These are phyloP conservation scores for Argyrosomus japonicus DNA, from an alignment of 2,113 vertebrate genomes.

Conservation along the genomic window DNA sequence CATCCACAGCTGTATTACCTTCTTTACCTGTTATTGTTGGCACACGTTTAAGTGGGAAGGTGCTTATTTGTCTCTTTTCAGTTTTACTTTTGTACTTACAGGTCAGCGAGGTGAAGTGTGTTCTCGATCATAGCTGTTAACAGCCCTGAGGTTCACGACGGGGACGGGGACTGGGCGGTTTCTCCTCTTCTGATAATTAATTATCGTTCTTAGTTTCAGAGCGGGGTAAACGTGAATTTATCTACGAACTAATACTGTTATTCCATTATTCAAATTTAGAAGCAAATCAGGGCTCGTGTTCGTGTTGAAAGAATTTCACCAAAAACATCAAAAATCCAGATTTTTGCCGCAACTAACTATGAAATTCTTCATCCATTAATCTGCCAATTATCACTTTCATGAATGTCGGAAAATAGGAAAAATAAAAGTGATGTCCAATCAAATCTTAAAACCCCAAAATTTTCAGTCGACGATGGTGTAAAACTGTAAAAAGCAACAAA, in stretches of 20 bases:
- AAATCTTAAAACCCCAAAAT: not conserved
- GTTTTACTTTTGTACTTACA: conserved; percentile 73
- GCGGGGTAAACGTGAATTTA: no score
- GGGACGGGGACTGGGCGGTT: not conserved
- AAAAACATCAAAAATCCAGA: not conserved
- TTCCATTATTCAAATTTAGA: no score
- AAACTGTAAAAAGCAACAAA: not conserved
- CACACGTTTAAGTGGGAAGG: conserved; percentile 19
- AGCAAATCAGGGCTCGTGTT: no score
- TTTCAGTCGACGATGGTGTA: not conserved
- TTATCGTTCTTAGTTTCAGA: no score
- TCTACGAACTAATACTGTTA: no score
- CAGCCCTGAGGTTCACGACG: not conserved
- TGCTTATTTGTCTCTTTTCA: conserved; percentile 74
- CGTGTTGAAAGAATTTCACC: not conserved
- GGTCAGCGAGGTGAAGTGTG: not conserved
- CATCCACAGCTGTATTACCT: not conserved
- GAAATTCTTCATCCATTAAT: not conserved
- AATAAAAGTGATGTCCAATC: not conserved
- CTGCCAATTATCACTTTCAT: not conserved
- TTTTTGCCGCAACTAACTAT: not conserved
- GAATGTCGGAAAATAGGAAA: no score
- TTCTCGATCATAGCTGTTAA: conserved; percentile 6
- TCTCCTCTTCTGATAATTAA: no score
- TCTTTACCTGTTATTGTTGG: conserved; percentile 56